Evolutionary conservation across 2,113 vertebrate species (phyloP).

Genomic region (Numida meleagris): DNA sequence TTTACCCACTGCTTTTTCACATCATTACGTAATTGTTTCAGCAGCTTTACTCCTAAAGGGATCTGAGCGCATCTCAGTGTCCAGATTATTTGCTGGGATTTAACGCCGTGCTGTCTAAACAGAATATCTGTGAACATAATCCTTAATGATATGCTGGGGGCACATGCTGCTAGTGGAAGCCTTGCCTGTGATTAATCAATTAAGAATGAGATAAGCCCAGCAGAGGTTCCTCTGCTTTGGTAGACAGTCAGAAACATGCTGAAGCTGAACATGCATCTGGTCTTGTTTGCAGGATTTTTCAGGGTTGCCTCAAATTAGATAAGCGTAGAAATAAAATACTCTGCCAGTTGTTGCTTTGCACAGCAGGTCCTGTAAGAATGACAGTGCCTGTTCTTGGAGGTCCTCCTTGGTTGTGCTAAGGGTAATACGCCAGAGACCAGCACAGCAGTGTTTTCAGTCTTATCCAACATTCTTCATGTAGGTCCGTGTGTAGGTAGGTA

Average conservation of each 20-base stretch:
- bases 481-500: not conserved
- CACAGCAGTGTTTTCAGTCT: not conserved
- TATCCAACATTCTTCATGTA: not conserved
- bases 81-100: slow-evolving; percentile 39
- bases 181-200: slow-evolving; percentile 31
- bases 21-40: not conserved
- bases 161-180: not conserved
- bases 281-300: not conserved
- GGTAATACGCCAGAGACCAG: not conserved
- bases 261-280: not conserved
- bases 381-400: not conserved
- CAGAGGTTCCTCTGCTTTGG: not conserved
- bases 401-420: not conserved
- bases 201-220: not conserved
- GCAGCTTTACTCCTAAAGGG: slow-evolving; percentile 1
- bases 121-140: slow-evolving; percentile 13
- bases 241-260: fast-evolving
- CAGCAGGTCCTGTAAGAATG: not conserved
- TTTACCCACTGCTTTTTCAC: not conserved
- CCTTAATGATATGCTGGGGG: not conserved
- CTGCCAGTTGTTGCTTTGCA: not conserved
- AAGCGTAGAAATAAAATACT: not conserved
- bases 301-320: not conserved
- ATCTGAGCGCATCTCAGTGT: not conserved
- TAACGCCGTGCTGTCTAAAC: slow-evolving; percentile 15